phyloP scores from a whole-genome alignment of 2,888 invertebrate species.

The Nudaria mundana region DNA sequence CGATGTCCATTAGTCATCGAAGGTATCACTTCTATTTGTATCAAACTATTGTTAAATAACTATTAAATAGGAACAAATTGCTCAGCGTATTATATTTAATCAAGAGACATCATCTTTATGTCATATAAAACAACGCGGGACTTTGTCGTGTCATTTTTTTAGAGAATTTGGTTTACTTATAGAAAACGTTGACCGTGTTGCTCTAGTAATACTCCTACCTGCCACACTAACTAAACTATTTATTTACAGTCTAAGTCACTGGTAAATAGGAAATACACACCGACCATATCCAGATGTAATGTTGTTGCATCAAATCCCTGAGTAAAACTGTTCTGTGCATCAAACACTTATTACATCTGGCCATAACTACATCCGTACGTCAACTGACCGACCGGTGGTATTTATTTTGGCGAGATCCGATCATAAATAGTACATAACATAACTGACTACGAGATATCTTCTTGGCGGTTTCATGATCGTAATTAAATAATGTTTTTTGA shows the following conservation, averaged over 20 bases:
- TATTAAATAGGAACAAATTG: slow-evolving; percentile 2
- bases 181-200: too few species aligned
- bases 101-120: too few species aligned
- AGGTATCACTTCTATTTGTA: not conserved
- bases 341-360: too few species aligned
- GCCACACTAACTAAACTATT: too few species aligned
- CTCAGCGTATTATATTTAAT: slow-evolving; percentile 1
- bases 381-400: slow-evolving; percentile 22
- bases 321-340: too few species aligned
- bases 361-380: slow-evolving; percentile 29
- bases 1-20: not conserved
- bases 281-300: slow-evolving; percentile 1
- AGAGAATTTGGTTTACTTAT: too few species aligned
- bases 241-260: too few species aligned
- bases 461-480: too few species aligned
- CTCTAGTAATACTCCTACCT: too few species aligned
- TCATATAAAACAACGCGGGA: too few species aligned
- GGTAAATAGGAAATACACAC: slow-evolving; percentile 2
- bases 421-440: slow-evolving; percentile 22
- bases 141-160: too few species aligned
- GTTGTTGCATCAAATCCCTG: slow-evolving; percentile 7
- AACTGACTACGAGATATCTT: slow-evolving; percentile 9
- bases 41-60: slow-evolving; percentile 1
- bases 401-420: slow-evolving; percentile 36
- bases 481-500: too few species aligned